Conservation (phyloP, 2,888 invertebrate species). For the Cataglyphis cursor region DNA sequence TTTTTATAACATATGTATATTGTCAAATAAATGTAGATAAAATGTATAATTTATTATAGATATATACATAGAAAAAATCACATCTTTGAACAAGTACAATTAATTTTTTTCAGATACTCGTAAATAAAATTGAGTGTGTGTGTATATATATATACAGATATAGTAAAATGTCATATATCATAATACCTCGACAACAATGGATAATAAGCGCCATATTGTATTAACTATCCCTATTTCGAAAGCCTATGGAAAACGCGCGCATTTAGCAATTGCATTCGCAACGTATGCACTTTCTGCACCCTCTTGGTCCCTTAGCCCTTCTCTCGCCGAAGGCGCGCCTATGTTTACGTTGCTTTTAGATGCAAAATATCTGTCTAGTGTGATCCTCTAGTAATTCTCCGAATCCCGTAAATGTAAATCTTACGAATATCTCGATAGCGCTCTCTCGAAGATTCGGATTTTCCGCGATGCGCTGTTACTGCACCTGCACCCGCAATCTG, state of each 20-base stretch:
- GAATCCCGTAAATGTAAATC: not conserved
- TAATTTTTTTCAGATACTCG: not conserved
- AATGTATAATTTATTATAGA: too few relatives aligned
- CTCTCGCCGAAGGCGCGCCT: not conserved
- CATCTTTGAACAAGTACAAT: not conserved
- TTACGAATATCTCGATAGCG: conserved; percentile 5
- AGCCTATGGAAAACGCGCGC: conserved; percentile 19
- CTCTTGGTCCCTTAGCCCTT: too few relatives aligned
- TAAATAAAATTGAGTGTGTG: not conserved
- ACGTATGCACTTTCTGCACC: conserved; percentile 15
- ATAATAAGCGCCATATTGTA: conserved; percentile 3
- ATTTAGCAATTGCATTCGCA: not conserved
- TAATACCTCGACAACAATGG: not conserved
- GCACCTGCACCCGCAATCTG: conserved; percentile 25
- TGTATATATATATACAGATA: too few relatives aligned
- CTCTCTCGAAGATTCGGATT: not conserved
- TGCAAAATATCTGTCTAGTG: not conserved
- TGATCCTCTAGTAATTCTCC: not conserved
- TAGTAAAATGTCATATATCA: not conserved
- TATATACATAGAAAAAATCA: not conserved
- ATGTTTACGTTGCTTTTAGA: not conserved
- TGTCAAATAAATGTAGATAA: too few relatives aligned
- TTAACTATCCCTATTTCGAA: not conserved
- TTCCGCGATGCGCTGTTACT: not conserved
- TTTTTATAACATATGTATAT: too few relatives aligned